Evolutionary conservation across 2,888 invertebrate genomes (phyloP), one percentile per base, ranked within the genome.

Genomic region (Alviniconcha strummeri): DNA sequence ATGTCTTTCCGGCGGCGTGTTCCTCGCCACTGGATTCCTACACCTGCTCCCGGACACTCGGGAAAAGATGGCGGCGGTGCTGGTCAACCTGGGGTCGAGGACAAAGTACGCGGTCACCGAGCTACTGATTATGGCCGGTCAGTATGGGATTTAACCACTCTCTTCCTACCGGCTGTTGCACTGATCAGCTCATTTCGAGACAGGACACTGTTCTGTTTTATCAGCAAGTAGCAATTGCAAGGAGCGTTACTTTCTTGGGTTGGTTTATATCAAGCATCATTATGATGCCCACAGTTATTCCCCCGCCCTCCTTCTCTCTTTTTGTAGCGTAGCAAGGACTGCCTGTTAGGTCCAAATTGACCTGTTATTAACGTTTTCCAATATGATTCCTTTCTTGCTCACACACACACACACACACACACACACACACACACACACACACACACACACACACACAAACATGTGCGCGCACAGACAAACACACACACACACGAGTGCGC

Each of bases 31-130:
- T 0, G 91, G 90, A 82, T 91, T 91, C 84, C 85, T 91, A 17
- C 91, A 91, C 81, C 84, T 91, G 15, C 88, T 91, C 74, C 91
- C 91, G 15, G 91, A 91, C 85, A 91, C 91, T 0, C 84, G 90
- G 19, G 87, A 87, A 19, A 91, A 91, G 82, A 89, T 91, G 13
- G 88, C 88, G 52, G 88, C 89, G 15, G 88, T 91, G 13, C 87
- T 91, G 85, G 81, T 87, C 54, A 90, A 91, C 80, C 84, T 91
- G 75, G 89, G 90, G 13, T 91, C 91, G 8, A 86, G 86, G 82
- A 90, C 91, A 9, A 88, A 88, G 74, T 91, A 91, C 83, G 90
- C 91, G 0, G 90, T 91, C 4, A 90, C 91, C 4, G 91, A 91
- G 82, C 83, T 91, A 5, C 85, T 91, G n/a, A 90, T 90, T n/a